These are phyloP conservation scores for Lutjanus argentimaculatus DNA, from an alignment of 2,797 vertebrate genomes.

Conservation along the genomic window DNA sequence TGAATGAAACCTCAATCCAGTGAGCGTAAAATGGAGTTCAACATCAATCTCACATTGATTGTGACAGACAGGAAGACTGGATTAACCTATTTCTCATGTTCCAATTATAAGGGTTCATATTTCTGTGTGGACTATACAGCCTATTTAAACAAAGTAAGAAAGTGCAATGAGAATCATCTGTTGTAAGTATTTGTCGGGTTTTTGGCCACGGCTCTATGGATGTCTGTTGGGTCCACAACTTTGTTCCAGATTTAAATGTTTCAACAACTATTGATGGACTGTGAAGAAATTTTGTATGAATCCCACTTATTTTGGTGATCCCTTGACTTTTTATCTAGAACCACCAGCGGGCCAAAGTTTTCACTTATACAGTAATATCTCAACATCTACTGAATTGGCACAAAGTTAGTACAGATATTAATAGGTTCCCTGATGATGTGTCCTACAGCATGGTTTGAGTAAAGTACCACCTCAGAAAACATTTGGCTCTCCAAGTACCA, in stretches of 20 bases:
- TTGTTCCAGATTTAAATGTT: background rate
- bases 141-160: background rate
- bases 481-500: too few species aligned
- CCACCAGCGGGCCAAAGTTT: background rate
- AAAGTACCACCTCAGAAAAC: too few species aligned
- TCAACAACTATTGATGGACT: background rate
- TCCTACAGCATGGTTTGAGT: too few species aligned
- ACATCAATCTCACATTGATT: constrained; percentile 64
- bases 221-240: background rate
- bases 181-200: background rate
- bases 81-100: constrained; percentile 77
- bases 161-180: background rate
- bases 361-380: background rate
- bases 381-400: background rate
- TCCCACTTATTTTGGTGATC: background rate
- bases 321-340: background rate
- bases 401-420: background rate
- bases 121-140: background rate
- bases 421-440: background rate
- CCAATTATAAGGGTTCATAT: constrained; percentile 40
- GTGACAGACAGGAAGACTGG: constrained; percentile 67
- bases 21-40: constrained; percentile 45
- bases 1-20: constrained; percentile 62
- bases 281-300: background rate
- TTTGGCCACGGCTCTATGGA: background rate